Evolutionary conservation across 2,113 vertebrate species (phyloP), one percentile per base, ranked within the genome.

Genomic region (Petrocephalus zakoni): DNA sequence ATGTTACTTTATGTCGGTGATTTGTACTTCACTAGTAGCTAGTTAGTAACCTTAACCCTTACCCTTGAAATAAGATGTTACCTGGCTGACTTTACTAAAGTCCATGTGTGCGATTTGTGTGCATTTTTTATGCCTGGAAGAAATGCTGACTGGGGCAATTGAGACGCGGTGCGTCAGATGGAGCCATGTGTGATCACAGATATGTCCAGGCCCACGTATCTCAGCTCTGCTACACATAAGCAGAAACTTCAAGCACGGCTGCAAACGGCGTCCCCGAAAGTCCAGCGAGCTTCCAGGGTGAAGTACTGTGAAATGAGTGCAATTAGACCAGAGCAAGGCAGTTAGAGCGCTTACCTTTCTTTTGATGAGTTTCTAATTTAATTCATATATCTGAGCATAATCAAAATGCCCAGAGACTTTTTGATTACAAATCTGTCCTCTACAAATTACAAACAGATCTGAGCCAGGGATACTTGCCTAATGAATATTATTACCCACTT

Each of bases 401-500:
- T 58, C 75, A 58, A 90, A 90, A 90, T 90, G 88, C 78, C 88
- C 89, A 84, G 88, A 88, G 88, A 90, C 88, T 85, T 91, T 89
- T 87, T 91, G 88, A 90, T 90, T 89, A 89, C 82, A 89, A 46
- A 81, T 81, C 87, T 91, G 85, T 56, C 37, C 72, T 68, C 85
- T 51, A 72, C 25, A 88, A 86, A 89, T 88, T 88, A 89, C 87
- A 88, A 90, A 83, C 34, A 83, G 64, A 86, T 88, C 53, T 6
- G 68, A 51, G 25, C 52, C 68, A 22, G 56, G 52, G 86, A 75
- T 89, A 81, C 78, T 68, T 68, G 37, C 72, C 68, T 90, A 90
- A 89, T 90, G 88, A 87, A 87, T 72, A 91, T 89, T 90, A 90
- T 91, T 90, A 90, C 46, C 56, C 53, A 64, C 81, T 89, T 89